Evolutionary conservation across 35 echinoderm and acorn worm species (phyloP).

Genomic region (Acanthaster planci): DNA sequence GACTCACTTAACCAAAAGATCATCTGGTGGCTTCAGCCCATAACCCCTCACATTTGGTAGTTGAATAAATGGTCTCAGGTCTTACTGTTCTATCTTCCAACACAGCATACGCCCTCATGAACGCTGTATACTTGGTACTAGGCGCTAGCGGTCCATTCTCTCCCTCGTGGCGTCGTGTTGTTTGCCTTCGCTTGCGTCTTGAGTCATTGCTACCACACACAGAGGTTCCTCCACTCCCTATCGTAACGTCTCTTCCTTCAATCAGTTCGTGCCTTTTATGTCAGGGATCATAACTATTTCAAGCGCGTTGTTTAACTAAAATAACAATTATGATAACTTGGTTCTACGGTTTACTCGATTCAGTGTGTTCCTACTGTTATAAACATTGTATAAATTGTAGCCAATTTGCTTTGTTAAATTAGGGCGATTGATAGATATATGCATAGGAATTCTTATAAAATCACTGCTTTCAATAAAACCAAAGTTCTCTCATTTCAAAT

Average conservation of each 20-base stretch:
- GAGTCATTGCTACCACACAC: background rate
- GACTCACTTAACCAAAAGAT: too few species aligned
- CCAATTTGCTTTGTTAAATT: background rate
- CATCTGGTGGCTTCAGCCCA: too few species aligned
- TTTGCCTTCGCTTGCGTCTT: background rate
- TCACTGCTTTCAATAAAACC: too few species aligned
- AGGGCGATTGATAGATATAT: too few species aligned
- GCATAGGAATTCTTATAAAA: too few species aligned
- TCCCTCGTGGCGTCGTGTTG: background rate
- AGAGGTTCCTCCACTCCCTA: background rate
- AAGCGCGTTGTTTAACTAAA: background rate
- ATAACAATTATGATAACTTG: background rate
- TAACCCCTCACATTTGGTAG: background rate
- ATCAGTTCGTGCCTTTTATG: background rate
- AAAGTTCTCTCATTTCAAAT: too few species aligned
- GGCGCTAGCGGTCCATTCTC: background rate
- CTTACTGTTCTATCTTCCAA: constrained; percentile 1
- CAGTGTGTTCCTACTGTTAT: background rate
- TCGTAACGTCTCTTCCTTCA: background rate
- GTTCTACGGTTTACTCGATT: background rate
- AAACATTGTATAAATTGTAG: background rate
- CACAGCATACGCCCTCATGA: background rate
- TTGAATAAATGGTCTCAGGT: background rate
- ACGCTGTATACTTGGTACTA: constrained; percentile 9
- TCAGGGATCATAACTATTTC: background rate